phyloP scores from a whole-genome alignment of 2,113 vertebrate species.

The Girardinichthys multiradiatus region DNA sequence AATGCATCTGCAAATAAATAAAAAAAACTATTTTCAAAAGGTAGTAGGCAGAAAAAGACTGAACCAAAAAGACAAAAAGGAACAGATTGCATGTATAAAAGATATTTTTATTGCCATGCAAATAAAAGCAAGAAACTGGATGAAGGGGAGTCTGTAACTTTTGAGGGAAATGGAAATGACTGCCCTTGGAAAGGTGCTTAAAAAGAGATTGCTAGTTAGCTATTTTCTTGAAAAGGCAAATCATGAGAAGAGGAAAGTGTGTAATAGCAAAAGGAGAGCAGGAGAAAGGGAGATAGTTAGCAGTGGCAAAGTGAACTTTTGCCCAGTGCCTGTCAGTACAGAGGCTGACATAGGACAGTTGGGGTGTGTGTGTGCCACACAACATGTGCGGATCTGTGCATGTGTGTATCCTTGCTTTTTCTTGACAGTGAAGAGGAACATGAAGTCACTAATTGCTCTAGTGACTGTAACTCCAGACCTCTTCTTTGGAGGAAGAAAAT shows the following conservation, averaged over 20 bases:
- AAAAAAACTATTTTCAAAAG: no score
- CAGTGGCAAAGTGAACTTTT: constrained; percentile 69
- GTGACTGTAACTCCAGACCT: constrained; percentile 68
- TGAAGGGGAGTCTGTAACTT: constrained; percentile 51
- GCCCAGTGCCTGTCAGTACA: constrained; percentile 65
- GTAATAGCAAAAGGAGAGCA: constrained; percentile 19
- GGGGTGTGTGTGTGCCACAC: constrained; percentile 14
- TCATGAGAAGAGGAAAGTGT: constrained; percentile 24
- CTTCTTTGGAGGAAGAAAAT: constrained; percentile 35
- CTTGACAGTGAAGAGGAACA: constrained; percentile 70
- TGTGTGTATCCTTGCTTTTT: constrained; percentile 46
- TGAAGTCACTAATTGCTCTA: constrained; percentile 74
- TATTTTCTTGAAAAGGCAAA: constrained; percentile 57
- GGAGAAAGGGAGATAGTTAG: constrained; percentile 58
- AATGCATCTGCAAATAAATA: background rate
- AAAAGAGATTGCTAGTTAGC: constrained; percentile 55
- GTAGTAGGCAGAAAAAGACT: constrained; percentile 10
- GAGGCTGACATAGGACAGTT: constrained; percentile 37
- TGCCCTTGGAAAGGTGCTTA: constrained; percentile 19
- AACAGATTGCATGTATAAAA: constrained; percentile 25
- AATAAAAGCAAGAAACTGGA: constrained; percentile 4
- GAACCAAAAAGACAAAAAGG: background rate
- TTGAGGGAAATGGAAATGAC: constrained; percentile 18
- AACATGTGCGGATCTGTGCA: background rate
- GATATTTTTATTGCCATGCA: constrained; percentile 20